Evolutionary conservation across 2,797 vertebrate species (phyloP), one percentile per base, ranked within the genome.

Genomic region (Intellagama lesueurii): DNA sequence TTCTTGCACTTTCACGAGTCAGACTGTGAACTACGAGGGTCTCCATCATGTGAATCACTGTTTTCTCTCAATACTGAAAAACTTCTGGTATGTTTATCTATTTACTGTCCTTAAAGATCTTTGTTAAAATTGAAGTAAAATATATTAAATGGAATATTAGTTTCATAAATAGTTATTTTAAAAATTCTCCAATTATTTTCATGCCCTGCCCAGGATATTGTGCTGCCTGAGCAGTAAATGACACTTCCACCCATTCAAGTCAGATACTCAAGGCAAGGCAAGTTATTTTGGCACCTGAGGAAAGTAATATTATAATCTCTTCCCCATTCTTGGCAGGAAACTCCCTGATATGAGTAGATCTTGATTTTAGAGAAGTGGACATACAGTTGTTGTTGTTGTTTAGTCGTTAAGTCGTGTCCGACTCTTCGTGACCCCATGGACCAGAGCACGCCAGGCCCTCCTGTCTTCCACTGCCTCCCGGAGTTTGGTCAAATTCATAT

Each of bases 41-140:
- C 97, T 30, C 97, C 97, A 0, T 97, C 98, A 70, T 99, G 99
- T 91, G 98, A 99, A 96, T 98, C 99, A 0, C 89, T 98, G 86
- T 98, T 98, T 93, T 98, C 98, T 8, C 97, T 99, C 12, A 99
- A 99, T 69, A 98, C 99, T 32, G 99, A 99, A 92, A 99, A 99
- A 95, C 98, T 99, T 92, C 95, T 99, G 98, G 99, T 99, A 96
- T 92, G 97, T 75, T 66, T 24, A 83, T 69, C 26, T 47, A 5
- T 75, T 30, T 73, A 19, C 35, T 86, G 44, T 0, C 0, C 64
- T 26, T 68, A 78, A 78, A 77, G 70, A 0, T 19, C 68, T 44
- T 44, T 73, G 28, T 3, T 72, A n/a, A n/a, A 81, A 35, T 35
- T 64, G 52, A 28, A 64, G 14, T 22, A 64, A 64, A 64, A 64